Evolutionary conservation across 2,888 invertebrate species (phyloP).

Genomic region (Acrobeloides nanus): DNA sequence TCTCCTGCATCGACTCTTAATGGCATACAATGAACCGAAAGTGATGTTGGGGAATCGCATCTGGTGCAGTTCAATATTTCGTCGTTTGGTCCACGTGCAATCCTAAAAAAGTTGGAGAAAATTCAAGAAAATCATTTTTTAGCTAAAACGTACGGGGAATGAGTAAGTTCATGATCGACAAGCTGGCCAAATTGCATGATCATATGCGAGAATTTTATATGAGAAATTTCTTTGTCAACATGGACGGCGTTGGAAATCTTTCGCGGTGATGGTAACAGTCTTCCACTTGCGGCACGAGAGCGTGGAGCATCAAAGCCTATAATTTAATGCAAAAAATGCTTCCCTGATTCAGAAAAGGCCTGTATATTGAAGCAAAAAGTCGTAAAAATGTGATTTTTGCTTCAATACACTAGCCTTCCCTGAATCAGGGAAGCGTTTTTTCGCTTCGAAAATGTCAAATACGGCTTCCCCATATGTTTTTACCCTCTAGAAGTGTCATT

Average conservation of each 20-base stretch:
- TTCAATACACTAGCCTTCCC: too few species aligned
- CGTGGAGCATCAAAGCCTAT: slow-evolving; percentile 37
- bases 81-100: slow-evolving; percentile 25
- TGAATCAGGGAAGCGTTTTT: too few species aligned
- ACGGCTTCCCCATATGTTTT: too few species aligned
- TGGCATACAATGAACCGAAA: slow-evolving; percentile 87
- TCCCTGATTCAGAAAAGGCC: too few species aligned
- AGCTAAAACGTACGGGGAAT: slow-evolving; percentile 41
- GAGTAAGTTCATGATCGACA: slow-evolving; percentile 52
- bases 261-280: slow-evolving; percentile 74
- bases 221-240: slow-evolving; percentile 30
- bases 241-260: slow-evolving; percentile 79
- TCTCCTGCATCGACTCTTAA: slow-evolving; percentile 72
- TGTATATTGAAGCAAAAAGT: too few species aligned
- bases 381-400: too few species aligned
- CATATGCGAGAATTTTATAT: slow-evolving; percentile 41
- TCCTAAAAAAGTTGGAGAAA: too few species aligned
- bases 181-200: slow-evolving; percentile 52
- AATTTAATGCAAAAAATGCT: too few species aligned
- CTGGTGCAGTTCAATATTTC: slow-evolving; percentile 44
- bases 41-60: slow-evolving; percentile 76
- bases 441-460: too few species aligned
- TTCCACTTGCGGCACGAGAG: slow-evolving; percentile 56
- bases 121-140: slow-evolving; percentile 1
- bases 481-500: too few species aligned